Evolutionary conservation across 2,797 vertebrate species (phyloP).

Genomic region (Strix occidentalis): DNA sequence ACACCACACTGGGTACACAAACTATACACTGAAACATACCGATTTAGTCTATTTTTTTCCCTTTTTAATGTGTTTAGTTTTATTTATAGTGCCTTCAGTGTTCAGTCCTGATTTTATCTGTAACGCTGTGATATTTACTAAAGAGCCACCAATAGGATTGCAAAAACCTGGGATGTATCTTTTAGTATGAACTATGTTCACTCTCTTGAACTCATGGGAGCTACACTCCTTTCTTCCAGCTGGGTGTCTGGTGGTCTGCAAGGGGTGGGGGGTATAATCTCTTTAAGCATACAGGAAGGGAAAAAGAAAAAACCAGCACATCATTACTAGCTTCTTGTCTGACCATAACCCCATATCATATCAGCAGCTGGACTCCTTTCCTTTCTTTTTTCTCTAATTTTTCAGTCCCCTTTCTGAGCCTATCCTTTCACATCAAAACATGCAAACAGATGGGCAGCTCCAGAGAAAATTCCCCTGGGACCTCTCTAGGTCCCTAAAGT

Average conservation of each 20-base stretch:
- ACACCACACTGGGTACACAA: neutral
- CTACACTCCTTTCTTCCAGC: neutral
- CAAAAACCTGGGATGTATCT: neutral
- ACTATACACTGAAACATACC: neutral
- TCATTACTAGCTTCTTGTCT: neutral
- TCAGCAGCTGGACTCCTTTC: conserved; percentile 20
- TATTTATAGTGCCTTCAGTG: neutral
- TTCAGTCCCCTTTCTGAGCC: conserved; percentile 1
- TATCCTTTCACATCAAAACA: conserved; percentile 22
- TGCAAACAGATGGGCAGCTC: conserved; percentile 63
- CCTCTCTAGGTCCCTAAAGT: conserved; percentile 20
- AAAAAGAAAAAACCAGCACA: neutral
- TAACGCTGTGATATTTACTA: neutral
- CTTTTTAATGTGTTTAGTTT: neutral
- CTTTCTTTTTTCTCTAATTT: conserved; percentile 40
- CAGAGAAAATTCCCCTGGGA: conserved; percentile 17
- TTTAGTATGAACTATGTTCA: neutral
- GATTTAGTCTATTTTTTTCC: neutral
- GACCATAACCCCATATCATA: conserved; percentile 1
- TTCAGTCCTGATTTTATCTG: neutral
- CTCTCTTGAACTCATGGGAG: neutral
- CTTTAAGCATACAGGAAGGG: neutral
- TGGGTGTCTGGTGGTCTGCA: neutral
- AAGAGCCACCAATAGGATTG: neutral
- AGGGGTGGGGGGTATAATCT: neutral